Evolutionary conservation across 2,888 invertebrate species (phyloP).

Genomic region (Lycocerus yunnanus): DNA sequence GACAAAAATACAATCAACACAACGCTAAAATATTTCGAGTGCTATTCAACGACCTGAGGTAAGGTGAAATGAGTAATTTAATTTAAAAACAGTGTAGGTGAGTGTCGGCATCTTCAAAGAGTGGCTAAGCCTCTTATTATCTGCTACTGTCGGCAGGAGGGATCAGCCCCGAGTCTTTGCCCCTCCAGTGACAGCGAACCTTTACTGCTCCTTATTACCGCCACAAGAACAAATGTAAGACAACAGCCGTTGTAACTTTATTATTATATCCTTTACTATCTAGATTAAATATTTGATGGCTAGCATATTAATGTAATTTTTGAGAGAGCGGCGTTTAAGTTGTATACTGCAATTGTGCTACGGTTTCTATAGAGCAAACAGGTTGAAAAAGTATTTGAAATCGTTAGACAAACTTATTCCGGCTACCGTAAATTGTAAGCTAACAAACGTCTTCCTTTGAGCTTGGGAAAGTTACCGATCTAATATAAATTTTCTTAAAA

Average conservation of each 20-base stretch:
- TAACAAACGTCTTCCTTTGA: conserved; percentile 2
- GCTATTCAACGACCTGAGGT: conserved; percentile 38
- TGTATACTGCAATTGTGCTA: background rate
- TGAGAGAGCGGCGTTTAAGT: background rate
- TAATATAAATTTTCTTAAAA: conserved; percentile 2
- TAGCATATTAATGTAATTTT: background rate
- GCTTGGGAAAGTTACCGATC: background rate
- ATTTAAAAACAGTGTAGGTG: conserved; percentile 55
- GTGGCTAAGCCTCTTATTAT: conserved; percentile 54
- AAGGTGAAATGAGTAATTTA: conserved; percentile 53
- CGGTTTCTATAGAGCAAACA: background rate
- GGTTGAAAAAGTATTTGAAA: background rate
- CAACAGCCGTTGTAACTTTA: conserved; percentile 24
- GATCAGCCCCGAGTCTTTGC: conserved; percentile 28
- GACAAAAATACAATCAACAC: background rate
- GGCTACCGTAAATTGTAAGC: background rate
- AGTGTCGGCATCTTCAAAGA: conserved; percentile 53
- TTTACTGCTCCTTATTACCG: conserved; percentile 26
- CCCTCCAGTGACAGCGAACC: conserved; percentile 26
- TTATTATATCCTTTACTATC: conserved; percentile 13
- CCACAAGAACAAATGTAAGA: conserved; percentile 5
- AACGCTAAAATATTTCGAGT: conserved; percentile 15
- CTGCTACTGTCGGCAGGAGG: conserved; percentile 54
- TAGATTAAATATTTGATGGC: conserved; percentile 1
- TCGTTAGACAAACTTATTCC: background rate